phyloP scores from a whole-genome alignment of 35 echinoderm and acorn worm genomes.

The Apostichopus parvimensis region DNA sequence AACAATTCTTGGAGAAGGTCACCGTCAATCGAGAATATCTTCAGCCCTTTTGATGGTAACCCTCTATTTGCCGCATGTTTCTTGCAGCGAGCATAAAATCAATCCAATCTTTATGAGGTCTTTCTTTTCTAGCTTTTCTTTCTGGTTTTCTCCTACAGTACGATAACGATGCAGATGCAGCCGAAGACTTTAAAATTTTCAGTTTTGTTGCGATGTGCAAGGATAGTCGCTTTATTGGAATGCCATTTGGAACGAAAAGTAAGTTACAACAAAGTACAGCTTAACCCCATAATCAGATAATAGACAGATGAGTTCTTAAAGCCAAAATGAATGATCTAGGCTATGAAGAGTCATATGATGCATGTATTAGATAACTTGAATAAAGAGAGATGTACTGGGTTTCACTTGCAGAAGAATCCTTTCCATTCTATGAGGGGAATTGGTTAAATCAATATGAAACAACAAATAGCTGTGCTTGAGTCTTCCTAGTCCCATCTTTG shows the following conservation, averaged over 20 bases:
- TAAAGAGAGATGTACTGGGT: too few species aligned
- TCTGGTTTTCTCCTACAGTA: constrained; percentile 42
- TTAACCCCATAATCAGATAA: too few species aligned
- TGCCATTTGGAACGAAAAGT: constrained; percentile 88
- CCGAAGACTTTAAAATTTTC: constrained; percentile 91
- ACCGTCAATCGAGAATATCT: background rate
- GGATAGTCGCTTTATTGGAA: constrained; percentile 62
- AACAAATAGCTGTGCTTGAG: too few species aligned
- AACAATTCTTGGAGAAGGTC: background rate
- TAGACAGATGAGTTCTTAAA: too few species aligned
- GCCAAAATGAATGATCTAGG: too few species aligned
- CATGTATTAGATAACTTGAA: too few species aligned
- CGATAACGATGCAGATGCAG: constrained; percentile 74
- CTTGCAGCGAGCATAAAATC: background rate
- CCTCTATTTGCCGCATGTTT: background rate
- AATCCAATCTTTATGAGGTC: too few species aligned
- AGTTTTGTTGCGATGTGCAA: constrained; percentile 89
- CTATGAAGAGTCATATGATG: background rate
- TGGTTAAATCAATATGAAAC: too few species aligned
- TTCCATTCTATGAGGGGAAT: too few species aligned
- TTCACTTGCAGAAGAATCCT: too few species aligned
- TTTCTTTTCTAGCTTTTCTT: background rate
- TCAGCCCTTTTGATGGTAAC: background rate
- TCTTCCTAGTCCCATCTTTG: too few species aligned
- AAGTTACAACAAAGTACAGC: background rate